Evolutionary conservation across 2,888 invertebrate genomes (phyloP), one percentile per base, ranked within the genome.

Genomic region (Drosophila affinis): DNA sequence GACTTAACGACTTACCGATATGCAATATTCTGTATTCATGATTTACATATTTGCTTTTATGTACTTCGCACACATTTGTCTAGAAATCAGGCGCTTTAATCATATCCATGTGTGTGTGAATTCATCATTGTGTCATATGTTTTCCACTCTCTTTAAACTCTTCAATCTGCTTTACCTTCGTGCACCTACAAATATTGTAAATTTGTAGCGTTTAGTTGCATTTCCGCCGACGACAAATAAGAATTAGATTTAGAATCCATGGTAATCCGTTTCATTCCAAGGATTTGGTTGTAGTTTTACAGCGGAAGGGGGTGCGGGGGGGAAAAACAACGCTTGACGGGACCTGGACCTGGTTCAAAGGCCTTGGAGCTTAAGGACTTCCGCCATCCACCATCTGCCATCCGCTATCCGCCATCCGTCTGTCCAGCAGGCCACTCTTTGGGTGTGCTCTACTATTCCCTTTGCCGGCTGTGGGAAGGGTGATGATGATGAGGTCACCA

Each of bases 401-500:
- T 59, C 53, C 47, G 12, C 27, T 53, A 59, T 73, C 64, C 72
- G 49, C 10, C 27, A 44, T 27, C 4, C 54, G 21, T 24, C 49
- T 21, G 61, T 60, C 49, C 48, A n/a, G 45, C 60, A 61, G 14
- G 39, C 53, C 69, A 69, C 61, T 72, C 61, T 60, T 54, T 60
- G 54, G 49, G 48, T 61, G 48, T 58, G 48, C 61, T 72, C 73
- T 72, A 29, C 54, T 32, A 71, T 70, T 47, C 61, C 51, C 51
- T 70, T 69, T 69, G 53, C 32, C 24, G 17, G 18, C 12, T 14
- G 24, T 14, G 24, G 73, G 14, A 51, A 57, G 53, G 54, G 57
- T 54, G 71, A 58, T 74, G 55, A 72, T 72, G 55, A 72, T 72
- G 55, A 70, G 57, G 46, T 34, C 51, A 52, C 60, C 71, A 9